Conservation (phyloP, 1,140 invertebrate genomes). For the Bombus waltoni region DNA sequence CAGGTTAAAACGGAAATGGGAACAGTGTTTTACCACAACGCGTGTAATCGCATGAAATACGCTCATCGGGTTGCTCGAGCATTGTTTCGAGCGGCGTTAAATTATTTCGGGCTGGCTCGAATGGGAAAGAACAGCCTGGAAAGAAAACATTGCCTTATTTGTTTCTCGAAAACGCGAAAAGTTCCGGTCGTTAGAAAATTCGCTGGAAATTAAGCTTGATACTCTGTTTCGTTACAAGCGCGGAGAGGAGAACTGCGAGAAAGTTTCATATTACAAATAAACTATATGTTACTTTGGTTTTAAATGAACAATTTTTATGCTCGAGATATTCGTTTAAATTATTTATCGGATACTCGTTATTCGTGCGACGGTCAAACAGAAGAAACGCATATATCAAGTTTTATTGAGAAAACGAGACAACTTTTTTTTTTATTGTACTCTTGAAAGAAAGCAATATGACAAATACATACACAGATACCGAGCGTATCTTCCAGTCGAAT, state of each 20-base stretch:
- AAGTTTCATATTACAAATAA: background rate
- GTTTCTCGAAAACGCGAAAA: too few species aligned
- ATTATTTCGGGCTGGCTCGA: background rate
- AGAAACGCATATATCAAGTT: background rate
- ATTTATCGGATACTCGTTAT: background rate
- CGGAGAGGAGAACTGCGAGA: background rate
- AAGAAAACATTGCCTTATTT: background rate
- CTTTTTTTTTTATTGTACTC: too few species aligned
- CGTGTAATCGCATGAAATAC: background rate
- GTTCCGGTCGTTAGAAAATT: background rate
- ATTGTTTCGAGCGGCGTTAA: background rate
- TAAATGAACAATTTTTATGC: background rate
- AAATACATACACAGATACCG: too few species aligned
- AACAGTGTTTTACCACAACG: background rate
- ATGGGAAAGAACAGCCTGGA: background rate
- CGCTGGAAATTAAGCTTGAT: background rate
- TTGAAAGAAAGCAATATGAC: too few species aligned
- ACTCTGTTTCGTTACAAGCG: background rate
- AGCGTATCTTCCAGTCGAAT: too few species aligned
- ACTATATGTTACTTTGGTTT: background rate
- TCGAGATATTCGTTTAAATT: too few species aligned
- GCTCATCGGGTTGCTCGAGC: background rate
- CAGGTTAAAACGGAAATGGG: background rate
- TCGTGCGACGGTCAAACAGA: background rate
- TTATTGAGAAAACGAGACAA: too few species aligned